Base-by-base conservation (phyloP, 2,888 invertebrate genomes). In the Phengaris arion region DNA sequence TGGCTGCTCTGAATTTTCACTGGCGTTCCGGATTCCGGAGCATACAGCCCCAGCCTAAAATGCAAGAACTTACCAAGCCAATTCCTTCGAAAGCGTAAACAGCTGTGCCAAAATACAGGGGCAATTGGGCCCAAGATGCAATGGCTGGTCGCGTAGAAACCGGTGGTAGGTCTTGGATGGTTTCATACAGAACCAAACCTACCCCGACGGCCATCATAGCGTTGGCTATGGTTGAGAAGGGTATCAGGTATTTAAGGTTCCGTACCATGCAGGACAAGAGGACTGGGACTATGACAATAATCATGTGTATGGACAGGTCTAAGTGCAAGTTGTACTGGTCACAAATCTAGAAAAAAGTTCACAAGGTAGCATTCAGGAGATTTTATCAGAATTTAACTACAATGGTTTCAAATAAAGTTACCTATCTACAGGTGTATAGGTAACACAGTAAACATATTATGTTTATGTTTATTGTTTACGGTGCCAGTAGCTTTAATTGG, bases 71-170 rank as follows among this genome's bases (percentile, higher is more conserved):
- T 86, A 97, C 97, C 94, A 98, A 89, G 75, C 97, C 97, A 80
- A 99, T 99, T 78, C 99, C 99, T 93, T 99, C 99, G 85, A 99
- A 99, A 5, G 99, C 97, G 88, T 98, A 99, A 76, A 99, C 96
- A 46, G 98, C 98, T 0, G 99, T 99, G 70, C 99, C 99, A 85
- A 99, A 98, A 87, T 97, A 99, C 13, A 99, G 91, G 0, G 99
- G 99, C 77, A 97, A 90, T 77, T 94, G 94, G 77, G 88, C 85
- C 89, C 95, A 95, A 7, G 94, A 89, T 0, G 96, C 96, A 13
- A 96, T 89, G 79, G 95, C 95, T 0, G 87, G 87, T 77, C 97
- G 94, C 59, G 95, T 92, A 0, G 89, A 82, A 0, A 96, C 86
- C 0, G 95, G 85, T 0, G 97, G 97, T 59, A 98, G 89, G 82